Percentiles rank a stretch among this genome's conserved stretches.
These are phyloP conservation scores for Sebastes baramenuke DNA, from an alignment of 2,797 vertebrate genomes.

Conservation along the genomic window DNA sequence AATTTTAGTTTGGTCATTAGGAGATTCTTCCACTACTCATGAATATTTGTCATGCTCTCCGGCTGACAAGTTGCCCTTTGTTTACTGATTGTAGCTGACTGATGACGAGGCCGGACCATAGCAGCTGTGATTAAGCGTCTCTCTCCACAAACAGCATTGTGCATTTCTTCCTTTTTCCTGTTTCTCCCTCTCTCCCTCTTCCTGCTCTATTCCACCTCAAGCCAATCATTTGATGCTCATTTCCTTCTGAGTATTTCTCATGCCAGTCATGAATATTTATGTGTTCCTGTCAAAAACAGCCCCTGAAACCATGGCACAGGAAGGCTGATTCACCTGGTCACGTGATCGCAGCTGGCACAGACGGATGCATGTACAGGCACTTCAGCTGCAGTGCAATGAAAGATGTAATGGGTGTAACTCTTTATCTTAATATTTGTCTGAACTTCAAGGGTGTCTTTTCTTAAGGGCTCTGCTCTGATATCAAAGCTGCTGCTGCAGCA, in stretches of 20 bases:
- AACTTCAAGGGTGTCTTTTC: background rate
- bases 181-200: conserved; percentile 31
- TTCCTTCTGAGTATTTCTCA: conserved; percentile 61
- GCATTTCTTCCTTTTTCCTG: conserved; percentile 59
- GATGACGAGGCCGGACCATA: conserved; percentile 1
- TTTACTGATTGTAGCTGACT: conserved; percentile 23
- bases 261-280: conserved; percentile 70
- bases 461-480: background rate
- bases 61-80: conserved; percentile 24
- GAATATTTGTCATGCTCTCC: conserved; percentile 21
- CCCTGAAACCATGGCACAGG: conserved; percentile 44
- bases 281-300: conserved; percentile 61
- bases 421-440: background rate
- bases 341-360: conserved; percentile 49
- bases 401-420: background rate
- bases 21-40: background rate
- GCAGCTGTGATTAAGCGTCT: conserved; percentile 43
- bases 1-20: background rate
- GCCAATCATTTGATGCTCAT: conserved; percentile 31
- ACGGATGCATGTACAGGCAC: background rate
- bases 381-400: background rate
- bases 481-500: conserved; percentile 14
- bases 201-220: conserved; percentile 7
- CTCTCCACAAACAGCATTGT: conserved; percentile 42
- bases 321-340: conserved; percentile 61